Conservation (phyloP, 2,797 vertebrate genomes). For the Nannoperca obscura region DNA sequence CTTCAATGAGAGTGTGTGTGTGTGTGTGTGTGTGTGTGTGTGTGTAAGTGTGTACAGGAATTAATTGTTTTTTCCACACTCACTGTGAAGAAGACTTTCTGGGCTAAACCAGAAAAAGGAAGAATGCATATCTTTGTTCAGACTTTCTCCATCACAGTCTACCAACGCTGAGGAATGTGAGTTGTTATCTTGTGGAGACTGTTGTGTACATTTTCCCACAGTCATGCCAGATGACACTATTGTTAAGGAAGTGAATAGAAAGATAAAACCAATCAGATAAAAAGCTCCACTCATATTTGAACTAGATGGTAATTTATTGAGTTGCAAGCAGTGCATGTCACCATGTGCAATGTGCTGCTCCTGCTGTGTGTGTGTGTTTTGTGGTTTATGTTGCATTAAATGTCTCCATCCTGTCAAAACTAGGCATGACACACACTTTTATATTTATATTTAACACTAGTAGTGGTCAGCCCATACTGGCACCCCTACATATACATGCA, state of each 20-base stretch:
- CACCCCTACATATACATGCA: neutral
- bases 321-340: neutral
- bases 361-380: neutral
- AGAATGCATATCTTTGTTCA: conserved; percentile 25
- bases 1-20: neutral
- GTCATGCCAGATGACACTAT: neutral
- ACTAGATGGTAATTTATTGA: neutral
- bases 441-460: neutral
- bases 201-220: neutral
- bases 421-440: neutral
- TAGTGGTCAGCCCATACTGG: neutral
- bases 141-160: conserved; percentile 28
- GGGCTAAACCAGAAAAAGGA: conserved; percentile 27
- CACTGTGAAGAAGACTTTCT: conserved; percentile 23
- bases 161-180: neutral
- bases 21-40: conserved; percentile 6
- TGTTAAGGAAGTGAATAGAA: neutral
- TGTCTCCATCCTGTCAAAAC: neutral
- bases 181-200: neutral
- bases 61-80: conserved; percentile 59
- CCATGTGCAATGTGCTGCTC: neutral
- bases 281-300: neutral
- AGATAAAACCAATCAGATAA: neutral
- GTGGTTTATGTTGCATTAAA: conserved; percentile 1
- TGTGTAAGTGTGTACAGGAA: neutral